Evolutionary conservation across 2,113 vertebrate species (phyloP).

Genomic region (Burhinus oedicnemus): DNA sequence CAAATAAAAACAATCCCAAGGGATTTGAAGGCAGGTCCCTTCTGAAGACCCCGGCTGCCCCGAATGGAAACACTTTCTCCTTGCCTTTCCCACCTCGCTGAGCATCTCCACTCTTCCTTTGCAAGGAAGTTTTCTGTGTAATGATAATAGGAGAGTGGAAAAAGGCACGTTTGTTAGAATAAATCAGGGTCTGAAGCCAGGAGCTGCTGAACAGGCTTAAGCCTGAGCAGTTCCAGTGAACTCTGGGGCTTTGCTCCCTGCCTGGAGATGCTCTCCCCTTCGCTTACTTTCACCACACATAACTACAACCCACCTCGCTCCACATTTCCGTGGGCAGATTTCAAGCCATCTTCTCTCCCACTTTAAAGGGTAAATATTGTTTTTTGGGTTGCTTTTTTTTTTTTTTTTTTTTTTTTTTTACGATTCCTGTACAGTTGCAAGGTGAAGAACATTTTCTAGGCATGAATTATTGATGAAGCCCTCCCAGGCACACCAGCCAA

Average conservation of each 20-base stretch:
- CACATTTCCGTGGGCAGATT: background rate
- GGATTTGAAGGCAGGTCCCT: background rate
- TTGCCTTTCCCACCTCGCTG: background rate
- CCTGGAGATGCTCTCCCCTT: background rate
- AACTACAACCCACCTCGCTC: background rate
- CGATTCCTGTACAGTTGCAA: constrained; percentile 50
- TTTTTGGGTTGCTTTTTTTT: background rate
- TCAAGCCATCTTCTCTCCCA: background rate
- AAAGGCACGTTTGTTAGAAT: background rate
- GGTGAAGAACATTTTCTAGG: constrained; percentile 69
- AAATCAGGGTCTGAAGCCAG: background rate
- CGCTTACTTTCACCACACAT: background rate
- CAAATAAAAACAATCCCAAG: background rate
- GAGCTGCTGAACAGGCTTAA: background rate
- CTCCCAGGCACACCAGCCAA: constrained; percentile 66
- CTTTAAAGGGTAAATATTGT: constrained; percentile 48
- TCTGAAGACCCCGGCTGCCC: background rate
- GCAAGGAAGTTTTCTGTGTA: background rate
- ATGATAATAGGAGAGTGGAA: background rate
- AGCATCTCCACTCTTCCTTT: background rate
- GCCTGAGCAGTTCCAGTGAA: background rate
- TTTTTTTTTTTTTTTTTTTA: background rate
- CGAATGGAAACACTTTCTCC: accelerated
- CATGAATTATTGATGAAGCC: constrained; percentile 77
- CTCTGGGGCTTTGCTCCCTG: background rate